Percentiles rank a stretch among this genome's conserved stretches.
These are phyloP conservation scores for Heterotis niloticus DNA, from an alignment of 2,113 vertebrate genomes.

Conservation along the genomic window DNA sequence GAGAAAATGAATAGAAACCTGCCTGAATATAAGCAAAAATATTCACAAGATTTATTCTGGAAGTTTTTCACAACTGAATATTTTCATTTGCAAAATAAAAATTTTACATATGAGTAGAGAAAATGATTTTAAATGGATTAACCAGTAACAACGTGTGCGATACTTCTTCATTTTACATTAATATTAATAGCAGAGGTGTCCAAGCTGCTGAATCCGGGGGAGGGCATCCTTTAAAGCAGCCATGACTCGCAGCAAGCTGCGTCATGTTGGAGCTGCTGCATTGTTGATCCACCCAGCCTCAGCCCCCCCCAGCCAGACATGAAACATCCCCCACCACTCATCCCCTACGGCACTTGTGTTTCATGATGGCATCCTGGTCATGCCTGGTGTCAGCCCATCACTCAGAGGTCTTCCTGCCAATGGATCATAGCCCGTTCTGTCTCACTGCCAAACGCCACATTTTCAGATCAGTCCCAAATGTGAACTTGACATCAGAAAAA, in stretches of 20 bases:
- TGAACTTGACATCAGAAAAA: not conserved
- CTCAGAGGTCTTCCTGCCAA: not conserved
- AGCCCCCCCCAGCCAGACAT: too few species aligned
- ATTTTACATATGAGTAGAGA: too few species aligned
- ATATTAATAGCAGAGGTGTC: not conserved
- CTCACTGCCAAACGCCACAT: not conserved
- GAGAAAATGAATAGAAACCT: too few species aligned
- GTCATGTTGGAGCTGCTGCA: slow-evolving; percentile 51
- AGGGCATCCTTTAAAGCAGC: slow-evolving; percentile 47
- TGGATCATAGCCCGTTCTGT: too few species aligned
- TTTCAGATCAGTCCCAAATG: not conserved
- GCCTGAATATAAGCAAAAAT: too few species aligned
- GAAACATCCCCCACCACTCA: not conserved
- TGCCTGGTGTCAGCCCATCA: not conserved
- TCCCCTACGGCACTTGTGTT: slow-evolving; percentile 26
- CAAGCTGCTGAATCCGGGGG: slow-evolving; percentile 6
- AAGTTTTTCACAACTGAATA: too few species aligned
- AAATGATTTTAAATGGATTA: too few species aligned
- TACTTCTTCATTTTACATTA: not conserved
- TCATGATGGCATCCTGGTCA: slow-evolving; percentile 10
- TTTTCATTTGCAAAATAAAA: too few species aligned
- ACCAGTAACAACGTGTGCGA: not conserved
- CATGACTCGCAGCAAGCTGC: slow-evolving; percentile 46
- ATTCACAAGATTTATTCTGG: too few species aligned
- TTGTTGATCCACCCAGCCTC: slow-evolving; percentile 27